These are phyloP conservation scores for Meriones psammophilus DNA, from an alignment of 2,797 vertebrate species.

Conservation along the genomic window DNA sequence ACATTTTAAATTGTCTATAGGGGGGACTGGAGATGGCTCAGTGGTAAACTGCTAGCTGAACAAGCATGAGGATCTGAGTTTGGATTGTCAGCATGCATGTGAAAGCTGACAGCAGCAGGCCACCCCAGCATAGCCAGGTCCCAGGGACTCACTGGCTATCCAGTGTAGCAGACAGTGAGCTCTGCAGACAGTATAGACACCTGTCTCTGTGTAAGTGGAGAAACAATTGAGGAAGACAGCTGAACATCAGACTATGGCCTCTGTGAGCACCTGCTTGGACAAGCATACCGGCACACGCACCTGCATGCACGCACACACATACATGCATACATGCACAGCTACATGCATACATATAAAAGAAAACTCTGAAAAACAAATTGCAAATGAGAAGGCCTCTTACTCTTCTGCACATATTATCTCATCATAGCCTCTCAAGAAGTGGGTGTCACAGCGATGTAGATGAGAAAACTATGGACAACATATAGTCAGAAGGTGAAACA, in stretches of 20 bases:
- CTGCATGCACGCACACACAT: not conserved
- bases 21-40: not conserved
- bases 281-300: not conserved
- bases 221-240: not conserved
- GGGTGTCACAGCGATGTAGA: not conserved
- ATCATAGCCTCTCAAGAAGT: not conserved
- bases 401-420: not conserved
- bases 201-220: not conserved
- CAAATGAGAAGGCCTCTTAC: not conserved
- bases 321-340: accelerated
- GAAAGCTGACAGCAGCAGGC: not conserved
- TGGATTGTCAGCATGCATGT: too few species aligned
- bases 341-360: not conserved
- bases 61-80: not conserved
- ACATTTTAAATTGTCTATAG: not conserved
- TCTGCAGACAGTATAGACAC: not conserved
- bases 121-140: not conserved
- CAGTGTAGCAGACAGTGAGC: not conserved
- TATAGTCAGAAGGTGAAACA: conserved; percentile 8
- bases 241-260: not conserved
- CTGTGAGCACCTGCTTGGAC: not conserved
- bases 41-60: not conserved
- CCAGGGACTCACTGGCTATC: not conserved
- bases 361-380: not conserved
- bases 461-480: not conserved